A percentile compares a stretch with the other conserved stretches of the same genome.
phyloP scores from a whole-genome alignment of 2,888 invertebrate genomes.

The Mimas tiliae region DNA sequence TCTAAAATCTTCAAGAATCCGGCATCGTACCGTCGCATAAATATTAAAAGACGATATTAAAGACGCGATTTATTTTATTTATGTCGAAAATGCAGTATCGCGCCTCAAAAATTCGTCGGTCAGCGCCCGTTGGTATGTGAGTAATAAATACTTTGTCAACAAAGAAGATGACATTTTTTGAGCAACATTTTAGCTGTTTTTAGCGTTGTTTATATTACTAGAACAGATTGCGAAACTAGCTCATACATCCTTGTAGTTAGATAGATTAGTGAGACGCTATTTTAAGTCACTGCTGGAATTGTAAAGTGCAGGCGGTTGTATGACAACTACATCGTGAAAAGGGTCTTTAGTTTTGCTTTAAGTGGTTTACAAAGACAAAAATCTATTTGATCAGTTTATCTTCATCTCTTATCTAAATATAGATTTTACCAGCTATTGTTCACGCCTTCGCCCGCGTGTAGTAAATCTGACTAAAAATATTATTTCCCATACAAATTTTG shows the following conservation, averaged over 20 bases:
- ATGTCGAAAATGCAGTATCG: conserved; percentile 5
- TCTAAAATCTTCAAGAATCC: conserved; percentile 22
- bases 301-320: background rate
- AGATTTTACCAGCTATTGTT: too few species aligned
- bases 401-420: background rate
- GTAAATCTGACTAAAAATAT: too few species aligned
- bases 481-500: too few species aligned
- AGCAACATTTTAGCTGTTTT: background rate
- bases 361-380: background rate
- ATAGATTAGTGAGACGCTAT: conserved; percentile 8
- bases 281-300: background rate
- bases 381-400: too few species aligned
- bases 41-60: conserved; percentile 11
- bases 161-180: background rate
- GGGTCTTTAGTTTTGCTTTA: background rate
- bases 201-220: background rate
- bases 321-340: too few species aligned
- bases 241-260: background rate
- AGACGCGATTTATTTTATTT: conserved; percentile 15
- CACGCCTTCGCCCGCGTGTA: too few species aligned
- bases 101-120: conserved; percentile 4
- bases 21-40: background rate
- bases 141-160: background rate
- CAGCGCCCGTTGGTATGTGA: background rate
- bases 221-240: background rate